phyloP scores from a whole-genome alignment of 2,113 vertebrate genomes.

The Sigmodon hispidus region DNA sequence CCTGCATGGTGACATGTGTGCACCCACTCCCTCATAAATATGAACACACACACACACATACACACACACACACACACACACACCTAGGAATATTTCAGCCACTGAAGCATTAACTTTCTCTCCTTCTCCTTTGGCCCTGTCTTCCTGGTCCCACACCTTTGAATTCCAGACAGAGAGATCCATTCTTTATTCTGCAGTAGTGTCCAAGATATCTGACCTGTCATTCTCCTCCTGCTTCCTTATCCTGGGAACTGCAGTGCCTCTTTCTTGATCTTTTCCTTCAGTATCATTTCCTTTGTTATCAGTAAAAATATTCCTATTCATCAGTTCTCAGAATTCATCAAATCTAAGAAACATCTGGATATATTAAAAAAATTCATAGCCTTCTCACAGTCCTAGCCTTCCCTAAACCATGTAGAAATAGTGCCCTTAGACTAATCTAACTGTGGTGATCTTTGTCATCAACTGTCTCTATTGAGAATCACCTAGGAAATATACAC shows the following conservation, averaged over 20 bases:
- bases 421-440: not conserved
- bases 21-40: not conserved
- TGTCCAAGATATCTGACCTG: not conserved
- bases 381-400: not conserved
- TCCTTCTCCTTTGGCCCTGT: not conserved
- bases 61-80: not conserved
- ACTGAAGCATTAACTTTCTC: not conserved
- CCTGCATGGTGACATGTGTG: too few species aligned
- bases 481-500: not conserved
- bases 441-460: not conserved
- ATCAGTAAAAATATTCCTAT: not conserved
- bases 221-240: not conserved
- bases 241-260: not conserved
- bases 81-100: not conserved
- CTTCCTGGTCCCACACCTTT: not conserved
- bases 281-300: not conserved
- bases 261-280: not conserved
- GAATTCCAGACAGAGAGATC: not conserved
- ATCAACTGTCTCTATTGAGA: not conserved
- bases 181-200: not conserved
- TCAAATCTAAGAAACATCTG: not conserved
- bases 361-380: not conserved
- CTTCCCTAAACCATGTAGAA: not conserved
- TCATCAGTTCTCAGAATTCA: not conserved
- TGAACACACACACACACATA: not conserved